Conservation (phyloP, 2,113 vertebrate species). For the Gambusia affinis region DNA sequence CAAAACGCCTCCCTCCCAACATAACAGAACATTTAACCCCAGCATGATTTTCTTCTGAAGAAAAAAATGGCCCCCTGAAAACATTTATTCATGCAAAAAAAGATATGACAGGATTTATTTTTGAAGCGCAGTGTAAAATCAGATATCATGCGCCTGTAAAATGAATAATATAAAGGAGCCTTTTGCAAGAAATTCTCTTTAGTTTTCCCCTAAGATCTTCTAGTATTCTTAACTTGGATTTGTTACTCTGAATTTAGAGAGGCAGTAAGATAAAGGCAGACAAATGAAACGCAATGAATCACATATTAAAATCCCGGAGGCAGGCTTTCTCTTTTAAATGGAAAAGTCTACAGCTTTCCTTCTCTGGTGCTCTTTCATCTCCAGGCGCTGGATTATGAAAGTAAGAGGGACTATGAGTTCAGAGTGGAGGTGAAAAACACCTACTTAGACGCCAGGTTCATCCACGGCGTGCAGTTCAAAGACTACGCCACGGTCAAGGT, state of each 20-base stretch:
- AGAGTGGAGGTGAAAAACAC: constrained; percentile 91
- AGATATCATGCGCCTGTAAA: constrained; percentile 51
- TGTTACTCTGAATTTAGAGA: constrained; percentile 54
- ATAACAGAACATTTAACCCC: constrained; percentile 28
- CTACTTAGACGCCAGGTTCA: constrained; percentile 88
- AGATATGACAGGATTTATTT: constrained; percentile 33
- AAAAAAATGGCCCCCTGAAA: constrained; percentile 36
- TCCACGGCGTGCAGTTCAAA: constrained; percentile 89
- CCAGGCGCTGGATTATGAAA: constrained; percentile 95
- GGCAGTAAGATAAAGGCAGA: constrained; percentile 57
- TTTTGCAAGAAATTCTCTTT: constrained; percentile 39
- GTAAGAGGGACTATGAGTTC: constrained; percentile 86
- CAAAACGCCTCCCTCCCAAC: constrained; percentile 1
- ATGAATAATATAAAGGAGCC: constrained; percentile 54
- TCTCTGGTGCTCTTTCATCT: constrained; percentile 48
- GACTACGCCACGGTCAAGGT: constrained; percentile 90
- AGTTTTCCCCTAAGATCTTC: constrained; percentile 32
- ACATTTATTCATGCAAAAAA: constrained; percentile 16
- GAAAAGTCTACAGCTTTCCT: constrained; percentile 45
- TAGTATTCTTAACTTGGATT: constrained; percentile 55
- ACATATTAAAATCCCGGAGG: constrained; percentile 49
- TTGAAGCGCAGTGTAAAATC: constrained; percentile 37
- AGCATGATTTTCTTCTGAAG: constrained; percentile 43
- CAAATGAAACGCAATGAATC: constrained; percentile 55
- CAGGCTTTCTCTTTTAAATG: constrained; percentile 21